phyloP scores from a whole-genome alignment of 2,888 invertebrate species.

The Trichopoda pennipes region DNA sequence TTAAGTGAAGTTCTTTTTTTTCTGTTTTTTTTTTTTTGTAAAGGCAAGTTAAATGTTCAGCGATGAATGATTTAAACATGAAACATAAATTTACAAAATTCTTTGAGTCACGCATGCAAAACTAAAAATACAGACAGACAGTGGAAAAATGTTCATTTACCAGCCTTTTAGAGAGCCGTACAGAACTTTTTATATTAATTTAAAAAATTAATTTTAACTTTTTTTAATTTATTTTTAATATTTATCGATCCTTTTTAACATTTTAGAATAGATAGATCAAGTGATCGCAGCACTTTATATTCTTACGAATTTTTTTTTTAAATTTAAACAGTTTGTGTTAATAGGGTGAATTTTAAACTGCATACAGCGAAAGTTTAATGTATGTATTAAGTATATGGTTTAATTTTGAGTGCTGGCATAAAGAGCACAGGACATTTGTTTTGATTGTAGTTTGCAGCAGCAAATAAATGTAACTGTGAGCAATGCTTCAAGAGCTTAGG shows the following conservation, averaged over 20 bases:
- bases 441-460: constrained; percentile 17
- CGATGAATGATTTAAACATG: constrained; percentile 16
- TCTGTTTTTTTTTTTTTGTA: too few species aligned
- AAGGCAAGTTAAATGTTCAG: constrained; percentile 5
- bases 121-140: not conserved
- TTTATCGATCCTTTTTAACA: too few species aligned
- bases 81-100: constrained; percentile 68
- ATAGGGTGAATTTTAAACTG: not conserved
- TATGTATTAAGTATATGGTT: not conserved
- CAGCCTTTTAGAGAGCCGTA: too few species aligned
- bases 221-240: too few species aligned
- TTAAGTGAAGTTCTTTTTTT: not conserved
- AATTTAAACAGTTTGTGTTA: too few species aligned
- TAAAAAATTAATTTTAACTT: not conserved
- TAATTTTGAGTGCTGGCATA: not conserved
- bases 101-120: constrained; percentile 78
- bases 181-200: not conserved
- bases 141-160: not conserved
- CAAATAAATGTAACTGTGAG: constrained; percentile 17
- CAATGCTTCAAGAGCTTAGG: not conserved
- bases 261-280: too few species aligned
- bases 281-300: too few species aligned
- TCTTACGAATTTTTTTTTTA: too few species aligned
- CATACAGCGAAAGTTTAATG: not conserved
- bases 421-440: constrained; percentile 1